Evolutionary conservation across 2,888 invertebrate species (phyloP).

Genomic region (Euphydryas editha): DNA sequence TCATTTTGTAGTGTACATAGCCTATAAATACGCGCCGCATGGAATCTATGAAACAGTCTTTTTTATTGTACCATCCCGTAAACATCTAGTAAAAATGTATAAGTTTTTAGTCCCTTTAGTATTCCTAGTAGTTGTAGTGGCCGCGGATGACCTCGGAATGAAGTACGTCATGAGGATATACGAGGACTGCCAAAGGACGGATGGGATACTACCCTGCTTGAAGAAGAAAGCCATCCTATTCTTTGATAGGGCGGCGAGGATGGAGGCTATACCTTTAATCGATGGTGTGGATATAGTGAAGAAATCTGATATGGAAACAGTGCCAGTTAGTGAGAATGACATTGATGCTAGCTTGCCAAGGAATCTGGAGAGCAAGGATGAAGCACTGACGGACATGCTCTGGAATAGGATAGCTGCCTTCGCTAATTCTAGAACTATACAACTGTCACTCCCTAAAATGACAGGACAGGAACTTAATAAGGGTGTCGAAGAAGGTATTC

Average conservation of each 20-base stretch:
- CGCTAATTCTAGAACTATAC: slow-evolving; percentile 89
- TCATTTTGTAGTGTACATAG: slow-evolving; percentile 63
- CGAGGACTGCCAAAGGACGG: slow-evolving; percentile 89
- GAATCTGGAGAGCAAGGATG: slow-evolving; percentile 86
- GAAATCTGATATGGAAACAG: slow-evolving; percentile 70
- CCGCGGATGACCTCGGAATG: slow-evolving; percentile 82
- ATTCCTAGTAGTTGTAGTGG: slow-evolving; percentile 51
- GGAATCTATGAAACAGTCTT: slow-evolving; percentile 75
- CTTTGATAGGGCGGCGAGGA: slow-evolving; percentile 89
- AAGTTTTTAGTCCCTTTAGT: slow-evolving; percentile 56
- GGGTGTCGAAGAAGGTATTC: slow-evolving; percentile 89
- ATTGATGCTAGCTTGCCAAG: slow-evolving; percentile 88
- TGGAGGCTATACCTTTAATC: slow-evolving; percentile 84
- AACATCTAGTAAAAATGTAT: slow-evolving; percentile 56
- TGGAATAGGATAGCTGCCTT: slow-evolving; percentile 88
- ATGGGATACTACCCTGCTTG: slow-evolving; percentile 88
- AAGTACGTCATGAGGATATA: slow-evolving; percentile 88
- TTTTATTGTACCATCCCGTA: slow-evolving; percentile 73
- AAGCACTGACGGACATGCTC: slow-evolving; percentile 86
- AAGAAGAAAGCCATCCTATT: slow-evolving; percentile 92
- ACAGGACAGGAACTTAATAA: slow-evolving; percentile 87
- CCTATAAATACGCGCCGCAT: slow-evolving; percentile 73
- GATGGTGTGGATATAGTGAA: slow-evolving; percentile 88
- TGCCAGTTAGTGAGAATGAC: slow-evolving; percentile 85
- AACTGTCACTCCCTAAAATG: slow-evolving; percentile 89